Conservation (phyloP, 2,888 invertebrate genomes). For the Xylocampa areola region DNA sequence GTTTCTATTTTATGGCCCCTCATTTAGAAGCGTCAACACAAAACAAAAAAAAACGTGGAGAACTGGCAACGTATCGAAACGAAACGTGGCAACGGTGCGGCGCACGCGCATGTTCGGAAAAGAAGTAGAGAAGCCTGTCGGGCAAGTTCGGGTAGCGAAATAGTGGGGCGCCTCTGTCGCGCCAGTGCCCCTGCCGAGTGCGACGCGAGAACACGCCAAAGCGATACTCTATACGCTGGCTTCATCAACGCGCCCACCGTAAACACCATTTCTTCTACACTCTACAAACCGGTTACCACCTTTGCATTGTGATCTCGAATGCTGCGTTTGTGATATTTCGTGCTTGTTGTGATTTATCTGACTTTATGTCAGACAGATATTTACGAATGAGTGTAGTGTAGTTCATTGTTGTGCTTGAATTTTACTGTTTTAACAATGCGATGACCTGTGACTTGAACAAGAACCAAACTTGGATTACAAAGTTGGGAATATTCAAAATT, state of each 20-base stretch:
- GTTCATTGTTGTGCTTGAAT: constrained; percentile 64
- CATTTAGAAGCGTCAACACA: constrained; percentile 85
- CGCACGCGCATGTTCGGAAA: constrained; percentile 81
- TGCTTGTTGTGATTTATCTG: constrained; percentile 66
- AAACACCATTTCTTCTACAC: constrained; percentile 75
- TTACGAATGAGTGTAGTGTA: constrained; percentile 67
- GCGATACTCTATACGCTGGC: constrained; percentile 58
- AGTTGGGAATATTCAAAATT: constrained; percentile 67
- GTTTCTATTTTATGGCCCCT: constrained; percentile 86
- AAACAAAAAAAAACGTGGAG: constrained; percentile 81
- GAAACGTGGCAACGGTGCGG: constrained; percentile 84
- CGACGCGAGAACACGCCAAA: constrained; percentile 74
- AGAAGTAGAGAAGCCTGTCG: constrained; percentile 80
- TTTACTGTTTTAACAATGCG: constrained; percentile 58
- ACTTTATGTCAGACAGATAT: constrained; percentile 62
- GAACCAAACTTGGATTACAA: constrained; percentile 77
- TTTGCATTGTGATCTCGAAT: constrained; percentile 76
- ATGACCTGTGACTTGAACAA: constrained; percentile 73
- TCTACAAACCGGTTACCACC: constrained; percentile 83
- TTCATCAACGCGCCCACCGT: constrained; percentile 64
- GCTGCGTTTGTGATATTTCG: constrained; percentile 75
- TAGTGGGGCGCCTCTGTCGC: constrained; percentile 76
- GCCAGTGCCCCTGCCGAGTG: constrained; percentile 82
- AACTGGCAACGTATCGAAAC: constrained; percentile 81
- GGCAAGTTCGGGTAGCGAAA: constrained; percentile 76